These are phyloP conservation scores for Drosophila meridiana DNA, from an alignment of 2,888 invertebrate species.

Conservation along the genomic window DNA sequence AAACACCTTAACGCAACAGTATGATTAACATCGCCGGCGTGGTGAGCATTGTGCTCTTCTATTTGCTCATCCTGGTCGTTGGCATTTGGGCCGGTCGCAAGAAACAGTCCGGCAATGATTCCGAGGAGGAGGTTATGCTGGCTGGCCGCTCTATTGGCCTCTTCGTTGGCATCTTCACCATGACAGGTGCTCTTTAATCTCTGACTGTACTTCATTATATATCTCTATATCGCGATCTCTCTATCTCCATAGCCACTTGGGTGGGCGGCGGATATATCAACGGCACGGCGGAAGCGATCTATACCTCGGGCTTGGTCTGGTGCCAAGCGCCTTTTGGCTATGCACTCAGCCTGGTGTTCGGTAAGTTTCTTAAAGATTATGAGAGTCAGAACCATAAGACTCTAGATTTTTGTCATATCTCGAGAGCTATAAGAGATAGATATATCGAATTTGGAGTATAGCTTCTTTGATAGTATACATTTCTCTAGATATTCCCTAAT, in stretches of 20 bases:
- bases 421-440: neutral
- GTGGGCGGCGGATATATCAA: conserved; percentile 99
- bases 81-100: conserved; percentile 99
- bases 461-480: neutral
- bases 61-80: conserved; percentile 96
- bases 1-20: conserved; percentile 27
- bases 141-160: conserved; percentile 98
- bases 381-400: neutral
- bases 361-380: conserved; percentile 86
- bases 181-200: conserved; percentile 91
- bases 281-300: conserved; percentile 98
- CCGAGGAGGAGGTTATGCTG: conserved; percentile 99
- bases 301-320: conserved; percentile 96
- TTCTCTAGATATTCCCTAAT: neutral
- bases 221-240: neutral
- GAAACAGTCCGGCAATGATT: conserved; percentile 94
- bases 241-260: conserved; percentile 94
- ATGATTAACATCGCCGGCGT: conserved; percentile 97
- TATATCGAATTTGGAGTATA: neutral
- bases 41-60: conserved; percentile 97
- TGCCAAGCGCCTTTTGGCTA: conserved; percentile 99
- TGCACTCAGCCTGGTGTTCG: conserved; percentile 96
- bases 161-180: conserved; percentile 99
- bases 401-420: neutral
- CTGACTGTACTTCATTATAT: neutral